A percentile compares a stretch with the other conserved stretches of the same genome.
Conservation (phyloP, 1,140 invertebrate species). For the Oncopeltus fasciatus region DNA sequence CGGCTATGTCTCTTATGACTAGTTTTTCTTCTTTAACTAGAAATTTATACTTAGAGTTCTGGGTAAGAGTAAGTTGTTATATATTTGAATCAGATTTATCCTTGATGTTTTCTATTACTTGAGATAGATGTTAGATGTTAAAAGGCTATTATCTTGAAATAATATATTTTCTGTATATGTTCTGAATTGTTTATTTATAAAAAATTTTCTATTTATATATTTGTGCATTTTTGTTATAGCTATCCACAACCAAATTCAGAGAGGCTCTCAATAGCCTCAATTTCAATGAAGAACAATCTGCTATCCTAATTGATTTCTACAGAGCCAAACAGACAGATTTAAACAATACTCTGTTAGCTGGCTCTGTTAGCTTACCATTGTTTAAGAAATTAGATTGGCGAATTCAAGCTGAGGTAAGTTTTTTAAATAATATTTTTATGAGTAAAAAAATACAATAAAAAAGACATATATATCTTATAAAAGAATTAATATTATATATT, state of each 20-base stretch:
- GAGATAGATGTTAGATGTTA: too few relatives aligned
- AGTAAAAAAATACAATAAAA: too few relatives aligned
- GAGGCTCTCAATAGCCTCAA: not conserved
- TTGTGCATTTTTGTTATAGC: constrained; percentile 4
- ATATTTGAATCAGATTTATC: too few relatives aligned
- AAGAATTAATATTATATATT: too few relatives aligned
- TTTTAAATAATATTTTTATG: too few relatives aligned
- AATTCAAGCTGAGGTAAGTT: constrained; percentile 5
- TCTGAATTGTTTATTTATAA: not conserved
- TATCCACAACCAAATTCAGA: not conserved
- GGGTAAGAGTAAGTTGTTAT: too few relatives aligned
- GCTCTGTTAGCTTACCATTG: not conserved
- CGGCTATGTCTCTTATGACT: too few relatives aligned
- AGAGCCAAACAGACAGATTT: constrained; percentile 9
- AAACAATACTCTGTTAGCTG: not conserved
- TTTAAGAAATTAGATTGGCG: constrained; percentile 14
- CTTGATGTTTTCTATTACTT: too few relatives aligned
- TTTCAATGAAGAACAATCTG: not conserved
- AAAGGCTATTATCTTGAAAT: too few relatives aligned
- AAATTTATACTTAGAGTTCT: too few relatives aligned
- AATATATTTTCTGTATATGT: not conserved
- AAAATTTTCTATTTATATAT: not conserved
- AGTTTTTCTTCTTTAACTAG: too few relatives aligned
- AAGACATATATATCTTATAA: too few relatives aligned
- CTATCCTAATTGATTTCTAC: not conserved